These are phyloP conservation scores for Uria lomvia DNA, from an alignment of 2,113 vertebrate genomes.

Conservation along the genomic window DNA sequence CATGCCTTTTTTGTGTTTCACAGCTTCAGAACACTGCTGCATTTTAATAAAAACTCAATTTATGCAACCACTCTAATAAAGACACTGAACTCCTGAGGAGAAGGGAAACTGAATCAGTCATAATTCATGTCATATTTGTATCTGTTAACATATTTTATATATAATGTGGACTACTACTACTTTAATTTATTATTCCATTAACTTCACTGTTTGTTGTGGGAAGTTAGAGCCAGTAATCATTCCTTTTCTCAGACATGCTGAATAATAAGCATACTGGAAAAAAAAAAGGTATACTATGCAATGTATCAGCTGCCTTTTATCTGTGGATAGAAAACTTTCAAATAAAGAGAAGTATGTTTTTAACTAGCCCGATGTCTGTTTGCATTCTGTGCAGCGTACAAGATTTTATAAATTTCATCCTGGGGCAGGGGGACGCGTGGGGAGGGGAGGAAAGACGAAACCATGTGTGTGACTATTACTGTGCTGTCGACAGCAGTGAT, in stretches of 20 bases:
- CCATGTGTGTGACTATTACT: neutral
- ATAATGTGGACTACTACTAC: conserved; percentile 10
- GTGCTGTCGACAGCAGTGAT: neutral
- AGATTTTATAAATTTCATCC: neutral
- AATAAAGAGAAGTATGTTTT: conserved; percentile 47
- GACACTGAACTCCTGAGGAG: neutral
- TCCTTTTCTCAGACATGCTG: neutral
- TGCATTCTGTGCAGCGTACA: neutral
- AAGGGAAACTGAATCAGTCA: neutral
- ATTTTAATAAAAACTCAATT: neutral
- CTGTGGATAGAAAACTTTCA: neutral
- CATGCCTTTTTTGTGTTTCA: neutral
- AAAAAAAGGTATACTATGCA: neutral
- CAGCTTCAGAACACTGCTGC: neutral
- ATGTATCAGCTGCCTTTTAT: conserved; percentile 1
- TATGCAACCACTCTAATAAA: neutral
- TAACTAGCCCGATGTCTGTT: neutral
- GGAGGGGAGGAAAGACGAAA: neutral
- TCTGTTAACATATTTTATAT: conserved; percentile 29
- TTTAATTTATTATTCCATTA: conserved; percentile 60
- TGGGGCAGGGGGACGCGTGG: no score
- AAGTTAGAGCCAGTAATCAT: conserved; percentile 30
- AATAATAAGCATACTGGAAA: neutral
- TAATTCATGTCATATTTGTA: neutral
- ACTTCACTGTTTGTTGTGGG: conserved; percentile 11